Evolutionary conservation across 2,888 invertebrate genomes (phyloP).

Genomic region (Drosophila histrio): DNA sequence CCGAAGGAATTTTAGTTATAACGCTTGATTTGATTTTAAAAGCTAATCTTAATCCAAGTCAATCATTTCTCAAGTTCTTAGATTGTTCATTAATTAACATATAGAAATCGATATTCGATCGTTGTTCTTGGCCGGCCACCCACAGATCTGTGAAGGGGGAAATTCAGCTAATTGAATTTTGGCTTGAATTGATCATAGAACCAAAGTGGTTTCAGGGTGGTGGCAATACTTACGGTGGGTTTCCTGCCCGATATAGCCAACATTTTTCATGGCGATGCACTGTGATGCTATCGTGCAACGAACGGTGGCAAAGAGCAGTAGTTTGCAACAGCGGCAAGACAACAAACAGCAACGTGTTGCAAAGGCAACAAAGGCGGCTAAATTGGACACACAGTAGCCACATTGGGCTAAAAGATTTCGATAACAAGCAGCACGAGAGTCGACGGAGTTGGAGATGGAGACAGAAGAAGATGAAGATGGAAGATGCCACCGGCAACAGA

Average conservation of each 20-base stretch:
- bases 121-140: slow-evolving; percentile 48
- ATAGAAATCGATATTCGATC: not conserved
- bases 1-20: too few species aligned
- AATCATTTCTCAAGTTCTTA: not conserved
- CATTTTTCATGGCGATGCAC: slow-evolving; percentile 53
- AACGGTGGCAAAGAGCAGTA: slow-evolving; percentile 4
- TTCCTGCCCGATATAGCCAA: slow-evolving; percentile 11
- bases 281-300: slow-evolving; percentile 37
- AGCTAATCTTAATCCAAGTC: not conserved
- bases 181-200: slow-evolving; percentile 66
- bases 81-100: not conserved
- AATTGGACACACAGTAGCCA: slow-evolving; percentile 67
- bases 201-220: slow-evolving; percentile 60
- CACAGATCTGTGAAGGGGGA: slow-evolving; percentile 19
- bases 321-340: slow-evolving; percentile 25
- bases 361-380: slow-evolving; percentile 30
- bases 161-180: slow-evolving; percentile 57
- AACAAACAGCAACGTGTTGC: slow-evolving; percentile 12
- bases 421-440: slow-evolving; percentile 55
- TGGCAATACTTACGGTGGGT: slow-evolving; percentile 7
- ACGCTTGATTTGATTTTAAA: not conserved
- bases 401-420: slow-evolving; percentile 75
- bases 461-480: slow-evolving; percentile 50
- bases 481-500: slow-evolving; percentile 37
- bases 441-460: slow-evolving; percentile 47